Evolutionary conservation across 2,113 vertebrate species (phyloP), one percentile per base, ranked within the genome.

Genomic region (Capreolus pygargus): DNA sequence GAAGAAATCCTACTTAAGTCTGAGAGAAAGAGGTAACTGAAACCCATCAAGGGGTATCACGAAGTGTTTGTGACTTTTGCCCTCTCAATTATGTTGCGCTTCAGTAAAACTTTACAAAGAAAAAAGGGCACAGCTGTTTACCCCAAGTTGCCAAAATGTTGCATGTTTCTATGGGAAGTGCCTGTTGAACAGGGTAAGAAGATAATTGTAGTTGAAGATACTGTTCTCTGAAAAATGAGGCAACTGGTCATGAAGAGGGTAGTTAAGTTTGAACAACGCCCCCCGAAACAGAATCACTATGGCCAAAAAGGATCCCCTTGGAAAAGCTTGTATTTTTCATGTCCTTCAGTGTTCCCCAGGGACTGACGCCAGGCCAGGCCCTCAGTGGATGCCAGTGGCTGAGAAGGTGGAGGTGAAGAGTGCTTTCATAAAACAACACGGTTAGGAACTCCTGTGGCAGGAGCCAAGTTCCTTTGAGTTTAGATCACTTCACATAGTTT

Each of bases 401-500:
- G 52, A 86, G 86, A 97, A 96, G 85, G 87, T 97, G 61, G 96
- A 91, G 92, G 84, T 17, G 78, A 96, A 93, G 52, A 23, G 19
- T 98, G 97, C 91, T 97, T 93, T 82, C 55, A 28, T 94, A 45
- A 98, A 98, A 98, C 93, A 95, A 83, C 95, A 96, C 95, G 88
- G 86, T 88, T 97, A 92, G 96, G 84, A 97, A 95, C 90, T 98
- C 87, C 85, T 93, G 86, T 89, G 95, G 93, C 89, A 97, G 84
- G 90, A 98, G 86, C 96, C 74, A 91, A 94, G 96, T 95, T 95
- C 97, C 91, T 98, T 97, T 1, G 92, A 94, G 91, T 98, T 98
- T 91, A 96, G 96, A 98, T 96, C 0, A 13, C 97, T 97, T 97
- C 79, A 58, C 45, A 39, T 98, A 97, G 98, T 98, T 98, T 99